Percentiles rank a stretch among this genome's conserved stretches.
phyloP scores from a whole-genome alignment of 2,113 vertebrate species.

The Takifugu bimaculatus region DNA sequence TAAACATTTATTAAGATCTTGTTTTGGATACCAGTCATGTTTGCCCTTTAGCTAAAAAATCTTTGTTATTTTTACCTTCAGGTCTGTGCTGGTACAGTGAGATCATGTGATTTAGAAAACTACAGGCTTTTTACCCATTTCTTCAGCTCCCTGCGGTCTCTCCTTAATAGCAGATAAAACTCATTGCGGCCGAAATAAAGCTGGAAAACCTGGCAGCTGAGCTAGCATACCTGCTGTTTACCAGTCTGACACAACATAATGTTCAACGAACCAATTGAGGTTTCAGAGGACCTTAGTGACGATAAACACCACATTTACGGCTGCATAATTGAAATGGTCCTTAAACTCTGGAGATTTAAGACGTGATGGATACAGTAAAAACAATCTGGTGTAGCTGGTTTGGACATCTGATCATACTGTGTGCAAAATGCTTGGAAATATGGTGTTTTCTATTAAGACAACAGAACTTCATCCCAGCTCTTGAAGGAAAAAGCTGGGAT shows the following conservation, averaged over 20 bases:
- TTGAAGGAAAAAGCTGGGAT: neutral
- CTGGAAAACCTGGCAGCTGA: conserved; percentile 12
- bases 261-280: conserved; percentile 35
- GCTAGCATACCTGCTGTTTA: conserved; percentile 43
- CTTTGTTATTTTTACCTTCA: conserved; percentile 38
- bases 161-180: conserved; percentile 29
- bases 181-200: conserved; percentile 16
- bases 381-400: conserved; percentile 59
- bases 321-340: conserved; percentile 33
- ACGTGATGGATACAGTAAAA: conserved; percentile 9
- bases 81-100: conserved; percentile 34
- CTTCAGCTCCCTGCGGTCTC: conserved; percentile 26
- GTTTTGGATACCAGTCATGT: conserved; percentile 28
- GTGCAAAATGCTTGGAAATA: conserved; percentile 6
- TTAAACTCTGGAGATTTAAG: conserved; percentile 22
- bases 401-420: conserved; percentile 54
- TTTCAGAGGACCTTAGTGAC: conserved; percentile 35
- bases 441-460: conserved; percentile 16
- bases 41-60: conserved; percentile 37
- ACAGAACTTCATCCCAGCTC: conserved; percentile 23
- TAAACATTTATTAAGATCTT: conserved; percentile 18
- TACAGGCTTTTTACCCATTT: conserved; percentile 7
- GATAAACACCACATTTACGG: conserved; percentile 53
- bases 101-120: conserved; percentile 33
- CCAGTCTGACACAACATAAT: conserved; percentile 22